These are phyloP conservation scores for Asbolus verrucosus DNA, from an alignment of 1,140 invertebrate genomes.

Conservation along the genomic window DNA sequence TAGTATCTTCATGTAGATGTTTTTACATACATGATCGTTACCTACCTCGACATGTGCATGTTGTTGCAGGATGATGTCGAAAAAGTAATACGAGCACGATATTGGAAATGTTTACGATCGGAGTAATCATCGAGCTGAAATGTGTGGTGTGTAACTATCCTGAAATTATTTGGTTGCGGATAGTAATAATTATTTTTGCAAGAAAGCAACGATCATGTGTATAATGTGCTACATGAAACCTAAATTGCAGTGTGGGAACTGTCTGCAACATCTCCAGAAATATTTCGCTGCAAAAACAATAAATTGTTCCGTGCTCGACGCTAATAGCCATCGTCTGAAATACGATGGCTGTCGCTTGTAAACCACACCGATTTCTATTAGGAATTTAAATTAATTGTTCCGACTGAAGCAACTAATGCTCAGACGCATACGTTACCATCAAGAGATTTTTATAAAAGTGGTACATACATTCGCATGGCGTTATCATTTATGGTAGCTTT, in stretches of 20 bases:
- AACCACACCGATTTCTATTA: background rate
- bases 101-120: slow-evolving; percentile 29
- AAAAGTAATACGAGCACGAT: slow-evolving; percentile 27
- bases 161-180: slow-evolving; percentile 18
- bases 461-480: no score
- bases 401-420: no score
- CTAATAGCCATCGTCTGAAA: slow-evolving; percentile 36
- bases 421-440: no score
- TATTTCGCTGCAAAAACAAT: slow-evolving; percentile 28
- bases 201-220: slow-evolving; percentile 17
- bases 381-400: no score
- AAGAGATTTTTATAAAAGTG: no score
- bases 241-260: slow-evolving; percentile 35
- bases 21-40: slow-evolving; percentile 35
- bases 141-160: slow-evolving; percentile 3
- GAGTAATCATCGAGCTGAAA: slow-evolving; percentile 25
- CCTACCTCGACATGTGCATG: slow-evolving; percentile 20
- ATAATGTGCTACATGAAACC: slow-evolving; percentile 31
- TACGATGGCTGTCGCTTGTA: background rate
- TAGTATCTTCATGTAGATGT: slow-evolving; percentile 31
- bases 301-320: slow-evolving; percentile 20
- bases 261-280: slow-evolving; percentile 22
- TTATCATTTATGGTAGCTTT: no score
- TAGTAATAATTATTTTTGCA: slow-evolving; percentile 38
- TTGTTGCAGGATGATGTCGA: slow-evolving; percentile 12